Percentiles rank a stretch among this genome's conserved stretches.
Evolutionary conservation across 1,140 invertebrate genomes (phyloP).

Genomic region (Pseudomyrmex dendroicus): DNA sequence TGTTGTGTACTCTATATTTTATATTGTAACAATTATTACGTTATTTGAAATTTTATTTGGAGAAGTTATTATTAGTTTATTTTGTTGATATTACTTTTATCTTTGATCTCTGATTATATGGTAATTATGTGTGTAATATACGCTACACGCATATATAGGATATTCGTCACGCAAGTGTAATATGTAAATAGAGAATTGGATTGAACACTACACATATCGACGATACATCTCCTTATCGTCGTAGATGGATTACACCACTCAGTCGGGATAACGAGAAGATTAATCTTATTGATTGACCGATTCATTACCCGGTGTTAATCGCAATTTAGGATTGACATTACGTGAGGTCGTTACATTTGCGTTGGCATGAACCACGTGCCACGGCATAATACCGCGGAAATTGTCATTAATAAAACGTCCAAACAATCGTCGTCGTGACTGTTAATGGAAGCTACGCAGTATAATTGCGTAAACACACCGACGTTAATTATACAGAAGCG

Average conservation of each 20-base stretch:
- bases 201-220: neutral
- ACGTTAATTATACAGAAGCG: neutral
- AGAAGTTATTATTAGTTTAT: no score
- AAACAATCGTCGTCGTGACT: slow-evolving; percentile 25
- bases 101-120: no score
- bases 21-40: no score
- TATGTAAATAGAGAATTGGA: slow-evolving; percentile 24
- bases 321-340: slow-evolving; percentile 55
- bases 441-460: neutral
- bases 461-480: neutral
- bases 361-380: slow-evolving; percentile 2
- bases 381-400: neutral
- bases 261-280: slow-evolving; percentile 51
- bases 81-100: no score
- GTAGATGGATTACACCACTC: slow-evolving; percentile 45
- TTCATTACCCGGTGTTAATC: slow-evolving; percentile 66
- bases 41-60: no score
- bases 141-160: neutral
- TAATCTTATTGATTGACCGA: slow-evolving; percentile 66
- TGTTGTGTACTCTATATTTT: no score
- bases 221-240: slow-evolving; percentile 36
- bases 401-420: slow-evolving; percentile 38
- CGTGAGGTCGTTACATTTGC: slow-evolving; percentile 48
- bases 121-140: no score
- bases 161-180: neutral